phyloP scores from a whole-genome alignment of 2,888 invertebrate species.

The Ochropacha duplaris region DNA sequence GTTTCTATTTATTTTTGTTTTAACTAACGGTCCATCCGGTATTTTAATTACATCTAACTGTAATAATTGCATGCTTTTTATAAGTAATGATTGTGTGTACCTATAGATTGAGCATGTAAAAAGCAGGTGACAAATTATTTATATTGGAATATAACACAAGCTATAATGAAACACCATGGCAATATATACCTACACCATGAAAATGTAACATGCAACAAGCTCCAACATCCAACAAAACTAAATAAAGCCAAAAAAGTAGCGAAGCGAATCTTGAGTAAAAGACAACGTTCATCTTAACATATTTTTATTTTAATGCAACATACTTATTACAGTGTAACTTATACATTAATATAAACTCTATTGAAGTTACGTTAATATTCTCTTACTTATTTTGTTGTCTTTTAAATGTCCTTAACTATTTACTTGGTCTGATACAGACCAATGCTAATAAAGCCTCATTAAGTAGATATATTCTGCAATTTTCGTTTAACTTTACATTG shows the following conservation, averaged over 20 bases:
- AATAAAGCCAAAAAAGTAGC: background rate
- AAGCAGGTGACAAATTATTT: background rate
- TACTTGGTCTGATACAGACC: constrained; percentile 77
- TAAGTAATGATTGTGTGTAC: background rate
- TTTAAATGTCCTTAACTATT: constrained; percentile 13
- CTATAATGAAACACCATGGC: too few species aligned
- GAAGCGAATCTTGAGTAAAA: constrained; percentile 11
- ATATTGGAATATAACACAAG: too few species aligned
- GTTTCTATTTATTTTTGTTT: too few species aligned
- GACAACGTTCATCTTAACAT: constrained; percentile 22
- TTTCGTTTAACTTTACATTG: constrained; percentile 20
- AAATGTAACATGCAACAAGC: background rate
- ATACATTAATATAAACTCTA: constrained; percentile 6
- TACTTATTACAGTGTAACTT: constrained; percentile 31
- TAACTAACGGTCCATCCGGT: too few species aligned
- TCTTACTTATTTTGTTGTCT: background rate
- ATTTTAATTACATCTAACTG: background rate
- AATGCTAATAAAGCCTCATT: constrained; percentile 61
- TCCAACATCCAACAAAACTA: background rate
- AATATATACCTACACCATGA: too few species aligned
- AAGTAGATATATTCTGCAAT: constrained; percentile 29
- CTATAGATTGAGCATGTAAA: background rate
- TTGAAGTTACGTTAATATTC: background rate
- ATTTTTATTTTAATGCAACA: constrained; percentile 40
- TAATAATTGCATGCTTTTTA: background rate